These are phyloP conservation scores for Excalfactoria chinensis DNA, from an alignment of 2,113 vertebrate genomes.

Conservation along the genomic window DNA sequence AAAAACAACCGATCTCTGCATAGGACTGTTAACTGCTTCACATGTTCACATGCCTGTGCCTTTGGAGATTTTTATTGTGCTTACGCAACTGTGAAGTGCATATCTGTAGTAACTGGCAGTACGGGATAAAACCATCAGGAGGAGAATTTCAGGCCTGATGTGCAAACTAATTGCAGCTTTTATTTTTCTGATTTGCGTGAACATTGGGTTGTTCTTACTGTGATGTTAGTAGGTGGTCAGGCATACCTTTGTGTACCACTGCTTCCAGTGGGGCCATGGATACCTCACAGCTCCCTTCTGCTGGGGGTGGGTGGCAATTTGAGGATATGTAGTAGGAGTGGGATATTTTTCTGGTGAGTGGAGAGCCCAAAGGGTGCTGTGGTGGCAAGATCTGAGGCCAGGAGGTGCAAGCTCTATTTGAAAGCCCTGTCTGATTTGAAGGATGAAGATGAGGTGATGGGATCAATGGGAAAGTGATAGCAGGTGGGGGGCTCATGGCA, in stretches of 20 bases:
- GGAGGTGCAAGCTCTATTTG: background rate
- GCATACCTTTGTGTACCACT: rapidly evolving
- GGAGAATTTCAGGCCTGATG: background rate
- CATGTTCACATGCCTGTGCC: background rate
- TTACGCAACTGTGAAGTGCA: background rate
- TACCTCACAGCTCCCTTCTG: background rate
- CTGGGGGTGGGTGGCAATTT: background rate
- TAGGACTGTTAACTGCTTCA: background rate
- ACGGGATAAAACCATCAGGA: background rate
- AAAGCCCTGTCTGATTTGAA: background rate
- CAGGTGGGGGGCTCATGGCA: background rate
- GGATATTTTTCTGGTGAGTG: background rate
- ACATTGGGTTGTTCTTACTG: background rate
- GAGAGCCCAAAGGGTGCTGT: background rate
- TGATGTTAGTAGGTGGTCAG: background rate
- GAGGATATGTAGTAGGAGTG: background rate
- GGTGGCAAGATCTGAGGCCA: background rate
- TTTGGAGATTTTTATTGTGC: background rate
- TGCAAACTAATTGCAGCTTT: background rate
- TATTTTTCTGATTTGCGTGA: background rate
- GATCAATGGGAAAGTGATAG: background rate
- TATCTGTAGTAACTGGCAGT: background rate
- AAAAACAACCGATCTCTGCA: background rate
- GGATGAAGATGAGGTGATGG: background rate
- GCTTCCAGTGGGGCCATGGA: background rate